Evolutionary conservation across 1,140 invertebrate genomes (phyloP).

Genomic region (Cheumatopsyche charites): DNA sequence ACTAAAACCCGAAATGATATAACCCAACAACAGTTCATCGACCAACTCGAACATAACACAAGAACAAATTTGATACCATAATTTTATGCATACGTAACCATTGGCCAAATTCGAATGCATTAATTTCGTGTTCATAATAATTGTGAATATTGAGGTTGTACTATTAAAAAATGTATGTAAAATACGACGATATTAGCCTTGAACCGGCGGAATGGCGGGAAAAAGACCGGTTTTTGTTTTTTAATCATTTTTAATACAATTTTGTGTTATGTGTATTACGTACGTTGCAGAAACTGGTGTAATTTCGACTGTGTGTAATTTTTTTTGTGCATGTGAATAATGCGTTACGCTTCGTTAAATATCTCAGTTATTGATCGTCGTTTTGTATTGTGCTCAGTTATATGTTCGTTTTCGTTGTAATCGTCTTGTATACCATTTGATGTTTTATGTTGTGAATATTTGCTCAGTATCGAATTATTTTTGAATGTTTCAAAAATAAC

Average conservation of each 20-base stretch:
- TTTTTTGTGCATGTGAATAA: neutral
- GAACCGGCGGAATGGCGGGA: conserved; percentile 1
- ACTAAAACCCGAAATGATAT: no score
- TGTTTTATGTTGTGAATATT: no score
- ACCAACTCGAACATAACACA: no score
- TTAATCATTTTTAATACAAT: neutral
- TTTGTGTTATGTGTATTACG: conserved; percentile 2
- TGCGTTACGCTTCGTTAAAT: conserved; percentile 22
- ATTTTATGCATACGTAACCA: no score
- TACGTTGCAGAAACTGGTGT: neutral
- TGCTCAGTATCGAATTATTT: no score
- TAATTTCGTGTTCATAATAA: conserved; percentile 1
- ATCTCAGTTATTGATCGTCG: conserved; percentile 17
- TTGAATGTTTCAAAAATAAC: no score
- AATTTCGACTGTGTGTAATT: neutral
- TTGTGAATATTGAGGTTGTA: conserved; percentile 28
- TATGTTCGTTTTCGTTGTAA: neutral
- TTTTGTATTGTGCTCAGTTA: neutral
- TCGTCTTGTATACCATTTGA: neutral
- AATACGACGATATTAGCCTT: neutral
- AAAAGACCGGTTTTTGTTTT: conserved; percentile 24
- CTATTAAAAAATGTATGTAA: no score
- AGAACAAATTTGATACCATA: no score
- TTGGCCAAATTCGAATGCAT: conserved; percentile 2
- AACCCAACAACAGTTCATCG: no score